Base-by-base conservation (phyloP, 2,888 invertebrate species). In the Lydus trimaculatus region DNA sequence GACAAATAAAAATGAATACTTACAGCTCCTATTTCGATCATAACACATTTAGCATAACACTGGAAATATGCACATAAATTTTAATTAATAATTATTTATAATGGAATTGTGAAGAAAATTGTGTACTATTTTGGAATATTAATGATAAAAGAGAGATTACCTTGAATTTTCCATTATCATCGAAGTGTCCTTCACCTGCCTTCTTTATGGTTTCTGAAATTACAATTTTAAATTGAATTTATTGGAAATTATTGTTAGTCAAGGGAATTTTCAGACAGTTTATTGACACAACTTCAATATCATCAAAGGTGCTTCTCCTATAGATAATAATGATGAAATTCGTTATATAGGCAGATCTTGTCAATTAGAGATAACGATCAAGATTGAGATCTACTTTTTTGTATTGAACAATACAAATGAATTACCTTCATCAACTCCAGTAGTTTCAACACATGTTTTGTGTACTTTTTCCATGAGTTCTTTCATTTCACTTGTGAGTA, bases 11-110 rank as follows among this genome's bases (percentile, higher is more conserved):
- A 4, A 31, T 5, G 9, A 66, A 67, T 67, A 74, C 74, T 76
- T 69, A 77, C 77, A 62, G 65, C 70, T 4, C 67, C 72, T 28
- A 64, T 61, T 61, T 73, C 68, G 5, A 61, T 20, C 59, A 73
- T 61, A n/a, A 74, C 52, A 62, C 77, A 76, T 58, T 73, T 71
- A 52, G 71, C 61, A 58, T 75, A 76, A 60, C 71, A 71, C 76
- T 76, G 52, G 39, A 76, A 75, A 64, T 58, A 43, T 64, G 56
- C 58, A 61, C 58, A 65, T 58, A 33, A 33, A 33, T 33, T 33
- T 33, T 1, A 33, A 69, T 63, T 60, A 58, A 61, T 36, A 65
- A 48, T 13, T 52, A 39, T 13, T 65, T 13, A 6, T 25, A 15
- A 2, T 17, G 1, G 9, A 61, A 61, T 23, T 48, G n/a, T 43